Evolutionary conservation across 2,113 vertebrate genomes (phyloP).

Genomic region (Gnathonemus longibarbis): DNA sequence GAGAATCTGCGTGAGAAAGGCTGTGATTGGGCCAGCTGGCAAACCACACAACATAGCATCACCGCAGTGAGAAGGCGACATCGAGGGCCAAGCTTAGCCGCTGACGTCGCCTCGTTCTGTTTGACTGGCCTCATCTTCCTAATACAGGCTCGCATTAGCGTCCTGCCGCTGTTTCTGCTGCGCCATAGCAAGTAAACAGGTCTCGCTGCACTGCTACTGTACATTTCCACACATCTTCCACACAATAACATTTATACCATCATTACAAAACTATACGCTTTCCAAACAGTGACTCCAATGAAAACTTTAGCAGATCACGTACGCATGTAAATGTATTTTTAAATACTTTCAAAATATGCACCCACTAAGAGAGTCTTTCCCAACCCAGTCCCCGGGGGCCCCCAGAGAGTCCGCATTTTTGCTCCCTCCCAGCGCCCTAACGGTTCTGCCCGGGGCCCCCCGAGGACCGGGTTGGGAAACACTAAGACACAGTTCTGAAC

Average conservation of each 20-base stretch:
- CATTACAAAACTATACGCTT: background rate
- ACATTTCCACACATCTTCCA: background rate
- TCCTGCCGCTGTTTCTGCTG: background rate
- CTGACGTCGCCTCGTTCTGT: background rate
- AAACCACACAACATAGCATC: background rate
- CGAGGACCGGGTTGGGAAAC: background rate
- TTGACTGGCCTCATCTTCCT: background rate
- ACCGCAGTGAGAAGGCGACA: background rate
- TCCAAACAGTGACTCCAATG: background rate
- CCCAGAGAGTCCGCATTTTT: background rate
- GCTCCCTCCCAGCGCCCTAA: background rate
- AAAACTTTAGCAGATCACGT: background rate
- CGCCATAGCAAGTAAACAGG: background rate
- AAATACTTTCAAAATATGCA: background rate
- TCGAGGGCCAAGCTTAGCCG: background rate
- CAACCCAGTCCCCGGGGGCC: background rate
- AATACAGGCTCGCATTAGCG: background rate
- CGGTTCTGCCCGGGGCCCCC: background rate
- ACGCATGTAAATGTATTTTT: background rate
- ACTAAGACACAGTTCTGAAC: background rate
- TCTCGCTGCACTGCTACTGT: background rate
- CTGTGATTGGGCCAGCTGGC: background rate
- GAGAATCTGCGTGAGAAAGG: background rate
- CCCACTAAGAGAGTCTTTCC: background rate
- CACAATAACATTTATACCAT: background rate